These are phyloP conservation scores for Halictus quadricinctus DNA, from an alignment of 2,888 invertebrate genomes.

Conservation along the genomic window DNA sequence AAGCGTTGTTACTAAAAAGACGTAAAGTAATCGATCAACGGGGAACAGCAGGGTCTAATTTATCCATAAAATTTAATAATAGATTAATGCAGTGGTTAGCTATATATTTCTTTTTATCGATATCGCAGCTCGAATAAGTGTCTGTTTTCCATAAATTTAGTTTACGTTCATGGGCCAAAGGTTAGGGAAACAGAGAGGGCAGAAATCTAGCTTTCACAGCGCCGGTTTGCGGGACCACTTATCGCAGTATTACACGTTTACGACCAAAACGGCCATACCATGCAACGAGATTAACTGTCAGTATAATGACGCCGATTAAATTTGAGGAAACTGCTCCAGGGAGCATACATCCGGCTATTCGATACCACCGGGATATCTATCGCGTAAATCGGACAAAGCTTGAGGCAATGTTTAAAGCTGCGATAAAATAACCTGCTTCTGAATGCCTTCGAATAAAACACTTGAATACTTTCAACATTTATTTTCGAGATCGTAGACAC, in stretches of 20 bases:
- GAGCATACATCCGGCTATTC: conserved; percentile 38
- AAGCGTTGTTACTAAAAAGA: neutral
- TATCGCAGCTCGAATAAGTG: neutral
- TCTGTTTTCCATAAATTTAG: conserved; percentile 7
- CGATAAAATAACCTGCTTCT: conserved; percentile 6
- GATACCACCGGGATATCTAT: conserved; percentile 39
- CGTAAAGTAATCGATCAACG: neutral
- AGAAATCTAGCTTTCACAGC: conserved; percentile 4
- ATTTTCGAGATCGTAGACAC: neutral
- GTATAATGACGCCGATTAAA: conserved; percentile 63
- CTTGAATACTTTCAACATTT: too few relatives aligned
- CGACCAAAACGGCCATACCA: conserved; percentile 34
- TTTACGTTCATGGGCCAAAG: neutral
- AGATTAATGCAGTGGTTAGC: neutral
- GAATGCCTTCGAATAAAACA: neutral
- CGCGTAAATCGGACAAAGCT: conserved; percentile 40
- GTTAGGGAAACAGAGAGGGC: neutral
- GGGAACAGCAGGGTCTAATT: neutral
- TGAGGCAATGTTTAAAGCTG: conserved; percentile 28
- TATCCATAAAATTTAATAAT: neutral
- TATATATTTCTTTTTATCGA: neutral
- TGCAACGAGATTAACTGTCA: conserved; percentile 58
- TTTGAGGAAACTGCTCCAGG: conserved; percentile 60
- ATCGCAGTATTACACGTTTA: conserved; percentile 50
- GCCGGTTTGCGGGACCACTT: conserved; percentile 11